Evolutionary conservation across 2,797 vertebrate genomes (phyloP).

Genomic region (Chelmon rostratus): DNA sequence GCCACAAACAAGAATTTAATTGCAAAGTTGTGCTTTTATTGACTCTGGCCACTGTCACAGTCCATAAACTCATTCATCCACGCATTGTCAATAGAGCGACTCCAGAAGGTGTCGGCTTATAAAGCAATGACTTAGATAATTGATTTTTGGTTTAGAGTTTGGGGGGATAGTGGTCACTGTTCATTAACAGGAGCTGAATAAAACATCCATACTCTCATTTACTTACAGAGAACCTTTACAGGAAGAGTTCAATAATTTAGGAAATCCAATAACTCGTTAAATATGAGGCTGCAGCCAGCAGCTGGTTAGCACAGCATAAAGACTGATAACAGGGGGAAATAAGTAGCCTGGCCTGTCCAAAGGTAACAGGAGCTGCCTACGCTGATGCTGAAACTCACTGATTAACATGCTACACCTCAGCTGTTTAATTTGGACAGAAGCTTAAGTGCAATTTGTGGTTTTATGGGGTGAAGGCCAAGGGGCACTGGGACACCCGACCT

Average conservation of each 20-base stretch:
- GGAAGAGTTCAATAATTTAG: background rate
- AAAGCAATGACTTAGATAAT: conserved; percentile 21
- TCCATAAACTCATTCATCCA: conserved; percentile 46
- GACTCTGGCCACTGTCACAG: conserved; percentile 37
- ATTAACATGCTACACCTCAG: too few relatives aligned
- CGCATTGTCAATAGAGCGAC: conserved; percentile 37
- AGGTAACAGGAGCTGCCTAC: too few relatives aligned
- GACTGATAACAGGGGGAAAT: too few relatives aligned
- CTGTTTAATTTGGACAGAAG: too few relatives aligned
- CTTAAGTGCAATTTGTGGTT: too few relatives aligned
- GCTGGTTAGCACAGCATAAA: too few relatives aligned
- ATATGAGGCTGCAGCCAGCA: too few relatives aligned
- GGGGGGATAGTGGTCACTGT: background rate
- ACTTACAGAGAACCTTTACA: background rate
- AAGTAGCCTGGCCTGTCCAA: too few relatives aligned
- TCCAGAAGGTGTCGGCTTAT: conserved; percentile 34
- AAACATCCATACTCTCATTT: background rate
- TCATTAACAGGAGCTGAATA: conserved; percentile 16
- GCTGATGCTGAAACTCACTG: too few relatives aligned
- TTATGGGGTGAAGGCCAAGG: too few relatives aligned
- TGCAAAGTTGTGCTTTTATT: conserved; percentile 48
- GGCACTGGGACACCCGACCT: too few relatives aligned
- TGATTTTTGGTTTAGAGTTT: conserved; percentile 38
- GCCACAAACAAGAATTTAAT: conserved; percentile 50
- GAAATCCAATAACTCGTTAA: background rate